A percentile compares a stretch with the other conserved stretches of the same genome.
phyloP scores from a whole-genome alignment of 2,113 vertebrate genomes.

The Orcinus orca region DNA sequence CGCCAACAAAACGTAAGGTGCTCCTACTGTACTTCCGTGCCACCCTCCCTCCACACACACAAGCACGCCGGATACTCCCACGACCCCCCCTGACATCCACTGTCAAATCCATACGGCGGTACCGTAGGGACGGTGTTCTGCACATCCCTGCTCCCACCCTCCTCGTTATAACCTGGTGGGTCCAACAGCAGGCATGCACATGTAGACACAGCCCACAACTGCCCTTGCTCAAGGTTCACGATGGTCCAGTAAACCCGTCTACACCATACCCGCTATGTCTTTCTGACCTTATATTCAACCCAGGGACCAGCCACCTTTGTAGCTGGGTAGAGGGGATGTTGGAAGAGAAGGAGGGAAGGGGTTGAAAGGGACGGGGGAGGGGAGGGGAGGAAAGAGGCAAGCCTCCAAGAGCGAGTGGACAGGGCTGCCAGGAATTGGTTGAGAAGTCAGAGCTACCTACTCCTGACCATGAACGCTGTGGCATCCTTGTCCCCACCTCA shows the following conservation, averaged over 20 bases:
- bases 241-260: not conserved
- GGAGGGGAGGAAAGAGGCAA: not conserved
- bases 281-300: too few relatives aligned
- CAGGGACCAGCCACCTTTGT: not conserved
- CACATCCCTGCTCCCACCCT: not conserved
- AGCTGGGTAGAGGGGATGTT: not conserved
- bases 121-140: rapidly evolving
- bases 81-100: not conserved
- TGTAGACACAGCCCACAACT: rapidly evolving
- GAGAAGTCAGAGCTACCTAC: not conserved
- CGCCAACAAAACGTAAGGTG: not conserved
- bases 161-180: rapidly evolving
- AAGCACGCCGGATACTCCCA: not conserved
- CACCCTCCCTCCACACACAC: not conserved
- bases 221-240: not conserved
- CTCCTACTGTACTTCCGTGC: not conserved
- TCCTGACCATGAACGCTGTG: not conserved
- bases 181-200: rapidly evolving
- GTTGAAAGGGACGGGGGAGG: not conserved
- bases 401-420: rapidly evolving
- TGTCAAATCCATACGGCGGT: not conserved
- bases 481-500: not conserved
- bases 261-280: not conserved
- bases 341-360: not conserved
- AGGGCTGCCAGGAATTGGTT: not conserved